These are phyloP conservation scores for Cyclopterus lumpus DNA, from an alignment of 2,797 vertebrate genomes.

Conservation along the genomic window DNA sequence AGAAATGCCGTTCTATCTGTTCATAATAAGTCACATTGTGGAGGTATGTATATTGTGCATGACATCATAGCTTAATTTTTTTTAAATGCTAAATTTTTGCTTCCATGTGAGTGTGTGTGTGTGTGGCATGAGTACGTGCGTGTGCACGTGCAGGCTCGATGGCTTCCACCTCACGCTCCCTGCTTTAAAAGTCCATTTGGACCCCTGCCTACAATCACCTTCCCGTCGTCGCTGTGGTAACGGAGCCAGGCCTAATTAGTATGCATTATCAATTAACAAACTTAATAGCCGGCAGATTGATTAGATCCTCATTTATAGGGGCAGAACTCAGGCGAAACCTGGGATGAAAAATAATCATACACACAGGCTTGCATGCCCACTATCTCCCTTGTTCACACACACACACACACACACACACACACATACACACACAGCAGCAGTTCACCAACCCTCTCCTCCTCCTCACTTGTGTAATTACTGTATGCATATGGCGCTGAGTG, in stretches of 20 bases:
- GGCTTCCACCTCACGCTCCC: slow-evolving; percentile 93
- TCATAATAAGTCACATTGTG: background rate
- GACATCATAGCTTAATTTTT: no score
- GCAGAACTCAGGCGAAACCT: slow-evolving; percentile 99
- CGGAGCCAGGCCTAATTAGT: slow-evolving; percentile 99
- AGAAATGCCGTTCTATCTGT: background rate
- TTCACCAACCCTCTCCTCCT: slow-evolving; percentile 84
- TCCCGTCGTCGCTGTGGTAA: slow-evolving; percentile 98
- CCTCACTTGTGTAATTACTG: slow-evolving; percentile 95
- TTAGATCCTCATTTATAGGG: slow-evolving; percentile 99
- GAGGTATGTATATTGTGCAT: background rate
- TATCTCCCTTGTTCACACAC: slow-evolving; percentile 53
- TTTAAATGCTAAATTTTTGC: no score
- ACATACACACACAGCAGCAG: slow-evolving; percentile 72
- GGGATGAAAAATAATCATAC: slow-evolving; percentile 95
- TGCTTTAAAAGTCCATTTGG: slow-evolving; percentile 99
- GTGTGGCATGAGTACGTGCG: background rate
- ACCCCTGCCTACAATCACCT: slow-evolving; percentile 99
- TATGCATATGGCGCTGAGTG: slow-evolving; percentile 93
- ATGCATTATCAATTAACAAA: slow-evolving; percentile 99
- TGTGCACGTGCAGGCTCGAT: slow-evolving; percentile 78
- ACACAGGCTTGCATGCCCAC: slow-evolving; percentile 63
- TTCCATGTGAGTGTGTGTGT: slow-evolving; percentile 13
- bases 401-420: slow-evolving; percentile 70
- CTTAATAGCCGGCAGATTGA: slow-evolving; percentile 99